Evolutionary conservation across 2,797 vertebrate species (phyloP), one percentile per base, ranked within the genome.

Genomic region (Eremophila alpestris): DNA sequence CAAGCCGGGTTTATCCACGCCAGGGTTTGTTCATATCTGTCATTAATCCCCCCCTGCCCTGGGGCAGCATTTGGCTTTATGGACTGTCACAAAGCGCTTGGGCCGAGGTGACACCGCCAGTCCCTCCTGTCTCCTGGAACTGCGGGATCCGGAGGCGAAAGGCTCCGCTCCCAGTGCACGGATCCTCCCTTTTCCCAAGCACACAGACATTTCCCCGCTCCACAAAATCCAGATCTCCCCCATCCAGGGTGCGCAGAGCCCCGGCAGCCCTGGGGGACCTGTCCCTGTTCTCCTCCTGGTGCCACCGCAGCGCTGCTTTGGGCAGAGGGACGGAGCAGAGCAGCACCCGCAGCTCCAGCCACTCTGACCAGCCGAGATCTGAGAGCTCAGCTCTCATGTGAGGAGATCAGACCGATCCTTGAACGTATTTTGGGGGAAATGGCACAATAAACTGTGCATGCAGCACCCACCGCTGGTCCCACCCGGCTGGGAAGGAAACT

Each of bases 141-240:
- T 34, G 70, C 32, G 60, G 56, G 48, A 38, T 3, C 32, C 48
- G 10, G 30, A 20, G 38, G 26, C 10, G 11, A 17, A 29, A 22
- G 48, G 43, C 43, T 62, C 34, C 67, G 3, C 73, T 7, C 26
- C 14, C 48, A 1, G 14, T 1, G n/a, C 56, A 12, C 9, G 3
- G 15, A 14, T 7, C 40, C 29, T 64, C 70, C 22, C 21, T 38
- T 56, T 45, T 4, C 5, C 45, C 21, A 2, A 5, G 13, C n/a
- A 9, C 12, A 16, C 12, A 56, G 5, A 2, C 30, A 5, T 24
- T 21, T 36, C 54, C 26, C 38, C 20, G 5, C 16, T 7, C 59
- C 18, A 0, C 6, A 32, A n/a, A 30, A 16, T 9, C 2, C 19
- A 1, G 11, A 4, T 7, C 29, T 22, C 58, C 1, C 22, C 36